These are phyloP conservation scores for Pristionchus entomophagus DNA, from an alignment of 2,888 invertebrate genomes.

Conservation along the genomic window DNA sequence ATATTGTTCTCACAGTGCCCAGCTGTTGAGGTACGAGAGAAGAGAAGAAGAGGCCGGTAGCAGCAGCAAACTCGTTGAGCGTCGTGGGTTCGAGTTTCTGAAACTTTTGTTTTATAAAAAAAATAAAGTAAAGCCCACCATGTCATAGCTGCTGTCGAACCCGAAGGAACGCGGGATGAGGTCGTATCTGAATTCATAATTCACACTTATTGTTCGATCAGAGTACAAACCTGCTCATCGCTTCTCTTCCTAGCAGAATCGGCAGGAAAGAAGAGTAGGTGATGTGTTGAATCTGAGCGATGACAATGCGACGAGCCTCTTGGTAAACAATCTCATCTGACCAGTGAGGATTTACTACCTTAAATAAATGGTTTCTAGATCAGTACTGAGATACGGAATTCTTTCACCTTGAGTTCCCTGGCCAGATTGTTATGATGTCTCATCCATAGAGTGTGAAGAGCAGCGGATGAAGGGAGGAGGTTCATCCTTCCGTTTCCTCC, in stretches of 20 bases:
- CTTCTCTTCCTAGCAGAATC: constrained; percentile 69
- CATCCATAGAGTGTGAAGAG: constrained; percentile 73
- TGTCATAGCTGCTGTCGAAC: constrained; percentile 80
- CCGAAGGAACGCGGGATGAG: constrained; percentile 83
- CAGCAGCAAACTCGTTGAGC: constrained; percentile 86
- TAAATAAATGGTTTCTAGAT: background rate
- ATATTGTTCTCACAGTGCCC: background rate
- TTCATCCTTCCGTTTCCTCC: constrained; percentile 53
- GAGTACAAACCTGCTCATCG: constrained; percentile 50
- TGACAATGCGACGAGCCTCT: constrained; percentile 77
- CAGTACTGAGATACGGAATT: background rate
- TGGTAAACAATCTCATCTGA: constrained; percentile 75
- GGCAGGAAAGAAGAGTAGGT: constrained; percentile 75
- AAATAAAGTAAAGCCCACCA: constrained; percentile 66
- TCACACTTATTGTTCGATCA: background rate
- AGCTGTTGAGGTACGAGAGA: constrained; percentile 62
- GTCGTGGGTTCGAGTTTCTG: constrained; percentile 83
- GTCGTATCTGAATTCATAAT: constrained; percentile 80
- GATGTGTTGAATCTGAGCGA: constrained; percentile 80
- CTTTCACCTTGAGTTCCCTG: constrained; percentile 56
- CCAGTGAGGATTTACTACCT: constrained; percentile 72
- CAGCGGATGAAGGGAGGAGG: constrained; percentile 57
- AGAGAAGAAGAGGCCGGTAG: constrained; percentile 73
- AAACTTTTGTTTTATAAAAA: constrained; percentile 34
- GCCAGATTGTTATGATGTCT: constrained; percentile 74